Base-by-base conservation (phyloP, 2,888 invertebrate genomes). In the Hedychridium roseum region DNA sequence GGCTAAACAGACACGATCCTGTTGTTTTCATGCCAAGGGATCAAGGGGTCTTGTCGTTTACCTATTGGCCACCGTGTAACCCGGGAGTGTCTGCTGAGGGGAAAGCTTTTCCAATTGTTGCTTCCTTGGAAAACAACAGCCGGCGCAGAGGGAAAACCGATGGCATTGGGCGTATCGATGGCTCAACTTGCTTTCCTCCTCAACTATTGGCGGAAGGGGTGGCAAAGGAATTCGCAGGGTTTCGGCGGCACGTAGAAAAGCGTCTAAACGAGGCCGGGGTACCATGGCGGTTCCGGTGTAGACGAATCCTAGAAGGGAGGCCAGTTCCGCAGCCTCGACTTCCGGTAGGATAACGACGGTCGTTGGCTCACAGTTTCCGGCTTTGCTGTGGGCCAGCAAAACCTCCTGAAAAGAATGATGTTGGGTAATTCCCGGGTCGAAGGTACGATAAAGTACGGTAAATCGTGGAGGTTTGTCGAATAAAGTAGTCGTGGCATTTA, bases 301-400 rank as follows among this genome's bases (percentile, higher is more conserved):
- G 53, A 88, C 84, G 67, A 88, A 88, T 65, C 86, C 85, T 28
- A 89, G 80, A 5, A 88, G 82, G 9, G 84, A 82, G 0, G 85
- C 82, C 80, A 89, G 83, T 53, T 84, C 86, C 44, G 84, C 83
- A 42, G 82, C 79, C 60, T 84, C 83, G 48, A 87, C 82, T 64
- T 88, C 88, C 16, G 88, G 86, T 39, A 89, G 80, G 51, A 88
- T 85, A 37, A 88, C n/a, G n/a, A n/a, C 82, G 35, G 84, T 83
- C 28, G 85, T 83, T n/a, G 85, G 84, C 36, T 85, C 82, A 51
- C 67, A 68, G 37, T 64, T 58, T 26, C 60, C 57, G 1, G 62
- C 56, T 50, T 57, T 67, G 15, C 71, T 69, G 52, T 78, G 75
- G 3, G 73, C 72, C 54, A 74, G 47, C 35, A 78, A 50, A 2